Base-by-base conservation (phyloP, 35 echinoderm and acorn worm genomes). In the Patiria miniata region DNA sequence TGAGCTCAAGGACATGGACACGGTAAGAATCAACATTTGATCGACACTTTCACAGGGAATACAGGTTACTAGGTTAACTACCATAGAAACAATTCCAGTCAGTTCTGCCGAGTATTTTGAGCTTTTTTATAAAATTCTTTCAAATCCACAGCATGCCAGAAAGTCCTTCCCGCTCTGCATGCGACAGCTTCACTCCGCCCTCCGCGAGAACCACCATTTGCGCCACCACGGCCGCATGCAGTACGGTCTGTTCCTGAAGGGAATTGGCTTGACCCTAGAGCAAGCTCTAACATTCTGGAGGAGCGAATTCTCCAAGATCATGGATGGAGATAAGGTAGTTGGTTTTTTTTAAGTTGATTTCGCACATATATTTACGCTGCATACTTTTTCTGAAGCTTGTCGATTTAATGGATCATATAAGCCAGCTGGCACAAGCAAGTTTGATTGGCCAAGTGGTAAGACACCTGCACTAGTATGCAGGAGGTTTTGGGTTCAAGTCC, bases 111-210 rank as follows among this genome's bases (percentile, higher is more conserved):
- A 47, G 4, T 12, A 6, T 12, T 47, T 47, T 6, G 12, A 12
- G 42, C 4, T 47, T 47, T 47, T 47, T 47, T 47, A 47, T 47
- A 6, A 6, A 12, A 47, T 47, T 47, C 42, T 47, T 69, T 69
- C 26, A 1, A 16, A 61, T 39, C 30, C 40, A 1, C 86, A 99
- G 96, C 61, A 89, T 8, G 76, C 96, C 7, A 91, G 87, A 51
- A 94, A 81, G 39, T 94, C 96, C 7, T 94, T 94, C 53, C 96
- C 96, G 37, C 96, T 99, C 0, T 99, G 96, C 40, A 99, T 99
- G 96, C 80, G 96, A 7, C 92, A 99, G 32, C 86, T 99, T 39
- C 96, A 99, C 69, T 61, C 68, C 9, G 86, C 92, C 17, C 29
- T 99, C 1, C 86, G 87, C 16, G 89, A 99, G 40, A 73, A 95